phyloP scores from a whole-genome alignment of 2,797 vertebrate genomes.

The Pangasius sanitwongsei region DNA sequence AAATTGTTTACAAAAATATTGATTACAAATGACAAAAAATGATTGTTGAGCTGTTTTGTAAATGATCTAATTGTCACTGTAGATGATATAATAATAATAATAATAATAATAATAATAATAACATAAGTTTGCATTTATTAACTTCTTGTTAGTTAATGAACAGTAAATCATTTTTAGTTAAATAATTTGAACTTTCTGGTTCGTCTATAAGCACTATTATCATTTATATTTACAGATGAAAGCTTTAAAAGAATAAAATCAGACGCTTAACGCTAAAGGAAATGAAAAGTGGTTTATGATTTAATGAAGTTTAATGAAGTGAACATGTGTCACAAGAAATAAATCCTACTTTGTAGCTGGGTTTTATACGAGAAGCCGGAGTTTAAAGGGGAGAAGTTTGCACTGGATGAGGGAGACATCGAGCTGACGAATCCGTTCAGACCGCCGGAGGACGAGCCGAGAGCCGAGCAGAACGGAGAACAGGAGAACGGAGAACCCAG shows the following conservation, averaged over 20 bases:
- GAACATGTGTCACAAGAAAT: not conserved
- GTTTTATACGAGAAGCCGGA: slow-evolving; percentile 88
- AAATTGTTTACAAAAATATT: too few relatives aligned
- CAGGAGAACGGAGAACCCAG: slow-evolving; percentile 47
- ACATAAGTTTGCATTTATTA: not conserved
- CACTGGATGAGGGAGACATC: slow-evolving; percentile 86
- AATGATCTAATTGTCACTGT: not conserved
- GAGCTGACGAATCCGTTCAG: slow-evolving; percentile 80
- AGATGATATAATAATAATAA: not conserved
- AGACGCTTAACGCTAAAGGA: not conserved
- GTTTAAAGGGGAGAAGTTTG: slow-evolving; percentile 87
- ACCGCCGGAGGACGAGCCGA: slow-evolving; percentile 39
- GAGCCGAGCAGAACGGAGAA: slow-evolving; percentile 57
- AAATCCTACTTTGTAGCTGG: slow-evolving; percentile 76
- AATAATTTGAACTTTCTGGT: not conserved
- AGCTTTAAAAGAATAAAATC: too few relatives aligned
- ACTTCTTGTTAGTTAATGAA: not conserved
- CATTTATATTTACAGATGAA: not conserved
- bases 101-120: not conserved
- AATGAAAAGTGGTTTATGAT: not conserved
- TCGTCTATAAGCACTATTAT: not conserved
- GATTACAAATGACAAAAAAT: too few relatives aligned
- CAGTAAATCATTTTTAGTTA: not conserved
- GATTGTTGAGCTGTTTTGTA: too few relatives aligned
- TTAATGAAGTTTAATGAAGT: not conserved